phyloP scores from a whole-genome alignment of 2,888 invertebrate genomes.

The Agonopterix subpropinquella region DNA sequence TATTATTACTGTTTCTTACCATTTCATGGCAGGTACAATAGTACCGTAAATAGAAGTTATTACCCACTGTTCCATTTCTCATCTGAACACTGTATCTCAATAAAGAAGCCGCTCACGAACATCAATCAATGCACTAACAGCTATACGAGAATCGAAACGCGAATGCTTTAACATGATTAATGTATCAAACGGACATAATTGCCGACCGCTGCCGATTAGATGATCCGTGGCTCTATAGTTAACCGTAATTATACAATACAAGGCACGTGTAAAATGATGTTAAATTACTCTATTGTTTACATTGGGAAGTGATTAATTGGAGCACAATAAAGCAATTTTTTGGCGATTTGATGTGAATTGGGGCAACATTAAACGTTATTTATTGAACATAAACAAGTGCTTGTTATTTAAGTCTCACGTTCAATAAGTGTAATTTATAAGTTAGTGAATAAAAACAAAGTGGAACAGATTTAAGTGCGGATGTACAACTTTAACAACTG shows the following conservation, averaged over 20 bases:
- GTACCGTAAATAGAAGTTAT: conserved; percentile 4
- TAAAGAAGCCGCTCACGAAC: conserved; percentile 6
- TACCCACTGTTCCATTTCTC: conserved; percentile 11
- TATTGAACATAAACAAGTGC: background rate
- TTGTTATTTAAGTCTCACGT: background rate
- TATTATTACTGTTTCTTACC: no score
- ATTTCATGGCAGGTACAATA: background rate
- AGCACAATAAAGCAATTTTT: conserved; percentile 11
- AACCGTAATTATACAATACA: conserved; percentile 23
- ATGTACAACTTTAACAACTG: background rate
- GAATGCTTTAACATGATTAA: conserved; percentile 35
- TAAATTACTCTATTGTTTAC: conserved; percentile 26
- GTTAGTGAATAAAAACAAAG: background rate
- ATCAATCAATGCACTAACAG: conserved; percentile 9
- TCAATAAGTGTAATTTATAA: background rate
- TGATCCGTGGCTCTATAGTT: conserved; percentile 22
- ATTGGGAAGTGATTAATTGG: conserved; percentile 12
- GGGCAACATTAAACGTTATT: background rate
- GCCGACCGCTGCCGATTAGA: conserved; percentile 17
- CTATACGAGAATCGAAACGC: conserved; percentile 1
- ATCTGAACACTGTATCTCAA: conserved; percentile 1
- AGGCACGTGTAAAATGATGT: conserved; percentile 18
- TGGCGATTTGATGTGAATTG: background rate
- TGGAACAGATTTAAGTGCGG: background rate
- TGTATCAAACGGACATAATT: conserved; percentile 37